These are phyloP conservation scores for Camponotus pennsylvanicus DNA, from an alignment of 1,140 invertebrate species.

Conservation along the genomic window DNA sequence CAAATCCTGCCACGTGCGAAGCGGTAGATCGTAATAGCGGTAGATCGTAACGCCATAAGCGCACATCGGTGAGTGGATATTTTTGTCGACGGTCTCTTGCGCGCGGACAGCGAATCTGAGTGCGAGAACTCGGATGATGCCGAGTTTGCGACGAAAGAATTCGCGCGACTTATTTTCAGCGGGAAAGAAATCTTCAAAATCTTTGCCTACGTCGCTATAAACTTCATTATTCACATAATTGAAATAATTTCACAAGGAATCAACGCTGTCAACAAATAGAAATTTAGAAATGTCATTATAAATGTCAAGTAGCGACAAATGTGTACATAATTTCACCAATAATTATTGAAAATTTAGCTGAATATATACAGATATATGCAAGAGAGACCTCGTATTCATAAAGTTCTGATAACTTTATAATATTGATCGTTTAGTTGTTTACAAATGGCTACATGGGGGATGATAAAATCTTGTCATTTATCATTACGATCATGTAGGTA, in stretches of 20 bases:
- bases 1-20: conserved; percentile 8
- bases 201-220: conserved; percentile 2
- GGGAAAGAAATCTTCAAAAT: conserved; percentile 33
- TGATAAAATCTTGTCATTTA: conserved; percentile 35
- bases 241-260: neutral
- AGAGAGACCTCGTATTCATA: neutral
- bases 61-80: conserved; percentile 42
- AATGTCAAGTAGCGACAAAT: neutral
- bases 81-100: conserved; percentile 39
- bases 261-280: conserved; percentile 17
- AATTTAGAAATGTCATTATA: neutral
- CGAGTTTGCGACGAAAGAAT: conserved; percentile 65
- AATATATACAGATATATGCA: neutral
- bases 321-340: neutral
- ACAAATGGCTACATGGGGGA: neutral
- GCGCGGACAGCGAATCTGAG: no score
- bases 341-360: neutral
- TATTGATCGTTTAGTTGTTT: conserved; percentile 3
- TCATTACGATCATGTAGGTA: conserved; percentile 59
- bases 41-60: conserved; percentile 50
- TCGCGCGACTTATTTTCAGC: conserved; percentile 69
- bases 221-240: neutral
- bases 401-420: conserved; percentile 26
- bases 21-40: conserved; percentile 56
- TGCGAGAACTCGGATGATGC: neutral